Evolutionary conservation across 2,888 invertebrate genomes (phyloP).

Genomic region (Tyria jacobaeae): DNA sequence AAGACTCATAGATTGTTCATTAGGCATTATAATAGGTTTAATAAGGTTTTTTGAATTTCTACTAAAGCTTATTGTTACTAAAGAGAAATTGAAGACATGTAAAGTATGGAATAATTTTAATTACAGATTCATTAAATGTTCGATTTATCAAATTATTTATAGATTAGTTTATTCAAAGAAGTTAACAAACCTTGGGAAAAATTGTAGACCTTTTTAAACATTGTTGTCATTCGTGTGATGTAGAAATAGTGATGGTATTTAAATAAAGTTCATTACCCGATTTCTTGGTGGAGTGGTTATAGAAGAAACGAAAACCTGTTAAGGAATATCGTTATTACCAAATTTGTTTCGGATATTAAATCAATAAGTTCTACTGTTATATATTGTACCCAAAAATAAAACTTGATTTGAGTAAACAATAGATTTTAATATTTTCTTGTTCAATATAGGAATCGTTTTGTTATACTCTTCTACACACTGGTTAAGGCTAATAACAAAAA

Average conservation of each 20-base stretch:
- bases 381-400: neutral
- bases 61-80: no score
- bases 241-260: neutral
- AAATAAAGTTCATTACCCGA: constrained; percentile 6
- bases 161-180: neutral
- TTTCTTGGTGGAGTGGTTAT: neutral
- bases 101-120: no score
- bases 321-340: neutral
- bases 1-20: neutral
- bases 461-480: no score
- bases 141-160: neutral
- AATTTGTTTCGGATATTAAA: constrained; percentile 9
- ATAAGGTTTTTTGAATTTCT: no score
- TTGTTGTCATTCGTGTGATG: neutral
- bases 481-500: neutral
- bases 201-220: no score
- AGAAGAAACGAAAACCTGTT: neutral
- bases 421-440: no score
- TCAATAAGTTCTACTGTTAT: neutral
- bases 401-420: neutral
- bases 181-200: neutral
- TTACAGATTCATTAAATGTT: no score
- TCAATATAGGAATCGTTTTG: no score
- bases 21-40: no score
- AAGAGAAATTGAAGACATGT: no score